Conservation (phyloP, 2,113 vertebrate species). For the Centropus bengalensis region DNA sequence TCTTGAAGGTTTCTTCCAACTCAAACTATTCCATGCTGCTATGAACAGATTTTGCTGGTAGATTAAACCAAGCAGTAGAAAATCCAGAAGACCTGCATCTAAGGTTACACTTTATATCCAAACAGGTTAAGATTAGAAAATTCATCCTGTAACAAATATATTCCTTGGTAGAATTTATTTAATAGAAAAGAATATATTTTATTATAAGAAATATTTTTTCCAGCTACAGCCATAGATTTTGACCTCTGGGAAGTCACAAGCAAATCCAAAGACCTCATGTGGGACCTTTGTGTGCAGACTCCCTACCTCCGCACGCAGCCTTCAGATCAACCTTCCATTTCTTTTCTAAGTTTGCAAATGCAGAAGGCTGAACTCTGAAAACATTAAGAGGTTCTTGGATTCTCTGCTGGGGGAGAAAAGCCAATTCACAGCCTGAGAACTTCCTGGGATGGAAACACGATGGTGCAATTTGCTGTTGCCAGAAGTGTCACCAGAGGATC, state of each 20-base stretch:
- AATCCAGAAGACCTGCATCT: neutral
- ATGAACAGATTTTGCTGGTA: neutral
- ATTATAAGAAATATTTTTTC: neutral
- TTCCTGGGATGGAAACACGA: neutral
- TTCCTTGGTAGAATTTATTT: neutral
- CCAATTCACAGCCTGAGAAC: neutral
- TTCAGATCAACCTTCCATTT: neutral
- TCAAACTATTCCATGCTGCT: no score
- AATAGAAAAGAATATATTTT: neutral
- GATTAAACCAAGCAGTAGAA: neutral
- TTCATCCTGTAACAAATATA: neutral
- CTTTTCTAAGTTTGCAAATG: neutral
- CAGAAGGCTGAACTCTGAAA: neutral
- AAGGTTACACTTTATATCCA: neutral
- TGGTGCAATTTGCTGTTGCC: neutral
- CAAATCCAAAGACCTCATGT: neutral
- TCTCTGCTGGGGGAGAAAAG: conserved; percentile 1
- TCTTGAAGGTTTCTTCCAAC: no score
- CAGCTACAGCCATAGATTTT: neutral
- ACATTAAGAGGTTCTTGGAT: neutral
- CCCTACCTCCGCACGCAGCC: neutral
- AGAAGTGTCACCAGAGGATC: neutral
- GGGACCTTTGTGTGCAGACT: neutral
- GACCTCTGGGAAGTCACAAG: neutral
- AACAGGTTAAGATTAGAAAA: neutral